Percentiles rank a stretch among this genome's conserved stretches.
Evolutionary conservation across 2,797 vertebrate species (phyloP).

Genomic region (Microchirus variegatus): DNA sequence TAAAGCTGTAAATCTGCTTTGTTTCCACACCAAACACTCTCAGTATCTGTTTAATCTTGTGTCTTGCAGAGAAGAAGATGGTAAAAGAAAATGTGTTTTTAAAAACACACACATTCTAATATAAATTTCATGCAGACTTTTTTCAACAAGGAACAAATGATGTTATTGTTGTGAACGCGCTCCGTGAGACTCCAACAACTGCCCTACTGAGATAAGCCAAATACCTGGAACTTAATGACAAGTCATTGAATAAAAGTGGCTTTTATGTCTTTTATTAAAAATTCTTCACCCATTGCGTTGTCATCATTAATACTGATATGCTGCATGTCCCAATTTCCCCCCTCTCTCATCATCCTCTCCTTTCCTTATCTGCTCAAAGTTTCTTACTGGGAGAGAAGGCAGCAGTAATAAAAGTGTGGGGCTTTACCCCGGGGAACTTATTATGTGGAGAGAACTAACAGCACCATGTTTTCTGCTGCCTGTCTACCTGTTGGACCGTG

Average conservation of each 20-base stretch:
- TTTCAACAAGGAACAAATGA: slow-evolving; percentile 18
- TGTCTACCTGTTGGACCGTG: slow-evolving; percentile 67
- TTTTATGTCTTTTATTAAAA: slow-evolving; percentile 48
- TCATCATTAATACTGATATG: slow-evolving; percentile 56
- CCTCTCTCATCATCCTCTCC: slow-evolving; percentile 53
- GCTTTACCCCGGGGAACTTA: slow-evolving; percentile 69
- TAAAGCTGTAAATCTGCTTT: no score
- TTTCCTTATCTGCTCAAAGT: slow-evolving; percentile 65
- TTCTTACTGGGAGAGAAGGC: slow-evolving; percentile 50
- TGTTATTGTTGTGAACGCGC: slow-evolving; percentile 45
- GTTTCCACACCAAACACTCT: not conserved
- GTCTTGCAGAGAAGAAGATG: slow-evolving; percentile 31
- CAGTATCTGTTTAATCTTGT: slow-evolving; percentile 25
- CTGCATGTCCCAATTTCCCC: slow-evolving; percentile 42
- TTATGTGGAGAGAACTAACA: slow-evolving; percentile 71
- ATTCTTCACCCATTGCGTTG: slow-evolving; percentile 48
- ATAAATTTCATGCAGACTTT: no score
- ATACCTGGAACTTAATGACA: slow-evolving; percentile 43
- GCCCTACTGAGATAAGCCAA: slow-evolving; percentile 39
- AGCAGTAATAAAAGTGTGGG: slow-evolving; percentile 56
- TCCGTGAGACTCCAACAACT: slow-evolving; percentile 38
- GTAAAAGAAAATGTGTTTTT: no score
- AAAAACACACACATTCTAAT: slow-evolving; percentile 26
- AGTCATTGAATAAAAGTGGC: slow-evolving; percentile 50
- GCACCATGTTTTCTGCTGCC: slow-evolving; percentile 46